A percentile compares a stretch with the other conserved stretches of the same genome.
These are phyloP conservation scores for Teleogryllus occipitalis DNA, from an alignment of 1,140 invertebrate species.

Conservation along the genomic window DNA sequence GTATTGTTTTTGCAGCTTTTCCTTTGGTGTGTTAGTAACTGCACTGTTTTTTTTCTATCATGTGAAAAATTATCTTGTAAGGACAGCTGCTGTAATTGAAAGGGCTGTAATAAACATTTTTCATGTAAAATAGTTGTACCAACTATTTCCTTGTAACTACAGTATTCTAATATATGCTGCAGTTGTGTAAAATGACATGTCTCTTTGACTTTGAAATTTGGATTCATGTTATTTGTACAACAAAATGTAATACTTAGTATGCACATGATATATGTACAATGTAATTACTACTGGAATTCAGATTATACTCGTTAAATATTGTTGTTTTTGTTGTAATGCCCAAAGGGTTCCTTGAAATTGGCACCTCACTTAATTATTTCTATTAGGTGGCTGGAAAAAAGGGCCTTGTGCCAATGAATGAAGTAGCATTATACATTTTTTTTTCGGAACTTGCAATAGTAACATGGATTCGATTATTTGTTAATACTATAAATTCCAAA, in stretches of 20 bases:
- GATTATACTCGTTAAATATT: neutral
- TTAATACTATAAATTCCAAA: too few species aligned
- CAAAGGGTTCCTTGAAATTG: neutral
- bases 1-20: slow-evolving; percentile 15
- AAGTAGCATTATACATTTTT: too few species aligned
- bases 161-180: neutral
- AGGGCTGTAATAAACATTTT: slow-evolving; percentile 18
- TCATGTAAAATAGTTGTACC: slow-evolving; percentile 13
- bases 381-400: too few species aligned
- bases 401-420: too few species aligned
- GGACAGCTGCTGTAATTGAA: slow-evolving; percentile 9
- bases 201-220: neutral
- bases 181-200: neutral
- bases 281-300: neutral
- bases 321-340: neutral
- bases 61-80: slow-evolving; percentile 12
- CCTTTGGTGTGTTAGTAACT: neutral
- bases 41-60: slow-evolving; percentile 13
- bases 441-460: too few species aligned
- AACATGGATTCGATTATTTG: too few species aligned
- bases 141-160: neutral
- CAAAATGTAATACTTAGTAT: neutral
- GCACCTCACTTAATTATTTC: too few species aligned
- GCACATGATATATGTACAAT: neutral
- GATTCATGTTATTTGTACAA: neutral